Evolutionary conservation across 2,113 vertebrate genomes (phyloP).

Genomic region (Lycaon pictus): DNA sequence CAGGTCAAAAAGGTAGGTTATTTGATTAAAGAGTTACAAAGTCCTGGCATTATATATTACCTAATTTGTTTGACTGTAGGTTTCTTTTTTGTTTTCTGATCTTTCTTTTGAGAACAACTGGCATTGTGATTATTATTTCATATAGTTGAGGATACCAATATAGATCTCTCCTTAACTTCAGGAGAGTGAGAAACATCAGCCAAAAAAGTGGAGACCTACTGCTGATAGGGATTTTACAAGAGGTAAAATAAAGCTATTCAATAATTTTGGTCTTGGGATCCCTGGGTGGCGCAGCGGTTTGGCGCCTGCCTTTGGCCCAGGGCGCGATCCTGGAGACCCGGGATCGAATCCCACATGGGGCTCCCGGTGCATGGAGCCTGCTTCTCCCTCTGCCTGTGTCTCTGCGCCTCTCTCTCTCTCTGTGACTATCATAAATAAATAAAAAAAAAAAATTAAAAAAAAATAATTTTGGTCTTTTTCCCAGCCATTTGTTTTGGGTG

Average conservation of each 20-base stretch:
- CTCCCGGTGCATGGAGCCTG: too few relatives aligned
- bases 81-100: neutral
- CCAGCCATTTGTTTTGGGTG: neutral
- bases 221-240: neutral
- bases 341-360: too few relatives aligned
- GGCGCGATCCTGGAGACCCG: too few relatives aligned
- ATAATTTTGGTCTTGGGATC: neutral
- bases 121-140: neutral
- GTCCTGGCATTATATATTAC: neutral
- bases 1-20: neutral
- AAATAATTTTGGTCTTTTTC: neutral
- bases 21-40: neutral
- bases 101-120: neutral
- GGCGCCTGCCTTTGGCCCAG: too few relatives aligned
- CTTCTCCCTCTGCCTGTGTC: too few relatives aligned
- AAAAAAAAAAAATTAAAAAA: too few relatives aligned
- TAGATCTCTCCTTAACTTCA: neutral
- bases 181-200: neutral
- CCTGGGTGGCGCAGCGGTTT: too few relatives aligned
- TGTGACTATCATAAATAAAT: too few relatives aligned
- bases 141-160: neutral
- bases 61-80: neutral
- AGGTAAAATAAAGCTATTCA: neutral
- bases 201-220: neutral
- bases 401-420: too few relatives aligned